Conservation (phyloP, 2,888 invertebrate species). For the Troides oblongomaculatus region DNA sequence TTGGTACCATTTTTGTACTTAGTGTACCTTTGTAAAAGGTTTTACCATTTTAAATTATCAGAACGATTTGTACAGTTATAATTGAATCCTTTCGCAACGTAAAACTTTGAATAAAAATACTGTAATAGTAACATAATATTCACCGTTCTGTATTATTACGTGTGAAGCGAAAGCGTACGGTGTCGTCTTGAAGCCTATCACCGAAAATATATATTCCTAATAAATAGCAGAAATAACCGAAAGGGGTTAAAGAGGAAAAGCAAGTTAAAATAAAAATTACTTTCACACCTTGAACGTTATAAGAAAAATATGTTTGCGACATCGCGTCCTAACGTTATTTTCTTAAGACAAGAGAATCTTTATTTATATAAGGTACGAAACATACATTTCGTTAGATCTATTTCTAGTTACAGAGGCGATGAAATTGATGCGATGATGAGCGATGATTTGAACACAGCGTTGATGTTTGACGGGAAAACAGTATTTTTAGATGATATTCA, state of each 20-base stretch:
- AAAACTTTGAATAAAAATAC: too few relatives aligned
- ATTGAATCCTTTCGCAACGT: too few relatives aligned
- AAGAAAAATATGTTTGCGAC: background rate
- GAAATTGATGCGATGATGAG: too few relatives aligned
- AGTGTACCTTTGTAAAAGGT: too few relatives aligned
- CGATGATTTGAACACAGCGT: too few relatives aligned
- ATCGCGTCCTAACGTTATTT: background rate
- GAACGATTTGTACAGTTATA: too few relatives aligned
- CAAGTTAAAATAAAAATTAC: background rate
- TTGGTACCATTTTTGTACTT: too few relatives aligned
- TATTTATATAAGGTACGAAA: background rate
- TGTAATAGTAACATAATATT: background rate
- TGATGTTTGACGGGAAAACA: too few relatives aligned
- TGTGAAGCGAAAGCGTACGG: slow-evolving; percentile 38
- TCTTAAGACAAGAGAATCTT: background rate
- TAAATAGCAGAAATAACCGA: slow-evolving; percentile 64
- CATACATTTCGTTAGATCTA: too few relatives aligned
- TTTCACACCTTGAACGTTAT: background rate
- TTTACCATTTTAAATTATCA: too few relatives aligned
- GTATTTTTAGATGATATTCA: too few relatives aligned
- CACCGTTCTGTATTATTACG: background rate
- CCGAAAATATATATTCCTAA: slow-evolving; percentile 61
- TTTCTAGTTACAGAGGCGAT: too few relatives aligned
- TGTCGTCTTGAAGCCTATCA: slow-evolving; percentile 54
- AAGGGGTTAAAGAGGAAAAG: slow-evolving; percentile 17